Evolutionary conservation across 2,888 invertebrate species (phyloP), one percentile per base, ranked within the genome.

Genomic region (Melinaea menophilus): DNA sequence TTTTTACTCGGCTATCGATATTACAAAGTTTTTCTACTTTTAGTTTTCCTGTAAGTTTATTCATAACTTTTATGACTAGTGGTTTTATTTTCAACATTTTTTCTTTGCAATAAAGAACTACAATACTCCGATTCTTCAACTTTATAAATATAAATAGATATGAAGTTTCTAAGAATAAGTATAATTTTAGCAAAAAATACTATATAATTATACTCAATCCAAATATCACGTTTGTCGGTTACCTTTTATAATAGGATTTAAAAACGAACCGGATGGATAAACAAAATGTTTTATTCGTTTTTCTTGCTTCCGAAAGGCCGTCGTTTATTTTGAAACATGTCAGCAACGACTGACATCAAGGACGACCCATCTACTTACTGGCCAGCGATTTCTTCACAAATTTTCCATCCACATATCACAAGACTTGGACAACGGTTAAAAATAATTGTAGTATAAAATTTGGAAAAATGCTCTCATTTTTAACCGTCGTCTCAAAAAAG

Each of bases 291-390:
- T 41, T 41, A 41, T 41, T 9, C 9, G 9, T 41, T 41, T 9
- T 41, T 41, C 41, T 41, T 41, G 41, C 9, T 41, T 9, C 41
- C 41, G 2, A 41, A 41, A 41, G 41, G 9, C 41, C 7, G 41
- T 67, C 67, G 61, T 70, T 72, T 69, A 69, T 71, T 68, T 69
- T 62, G 58, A 65, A 63, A 66, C 67, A 60, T 69, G 70, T 67
- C 70, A 64, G 58, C 66, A 63, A 62, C 62, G 56, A 59, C 12
- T 56, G 67, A 63, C 63, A 61, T 48, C 67, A 61, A 63, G 63
- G 67, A 63, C 65, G 56, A 58, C 9, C 56, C 37, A 61, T 66
- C 63, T 61, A 58, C 62, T 48, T 61, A 58, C 62, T 48, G 60
- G 51, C 61, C 58, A 47, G 45, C 56, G 59, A 61, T 67, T 59